Percentiles rank a stretch among this genome's conserved stretches.
phyloP scores from a whole-genome alignment of 2,888 invertebrate species.

The Timandra comae region DNA sequence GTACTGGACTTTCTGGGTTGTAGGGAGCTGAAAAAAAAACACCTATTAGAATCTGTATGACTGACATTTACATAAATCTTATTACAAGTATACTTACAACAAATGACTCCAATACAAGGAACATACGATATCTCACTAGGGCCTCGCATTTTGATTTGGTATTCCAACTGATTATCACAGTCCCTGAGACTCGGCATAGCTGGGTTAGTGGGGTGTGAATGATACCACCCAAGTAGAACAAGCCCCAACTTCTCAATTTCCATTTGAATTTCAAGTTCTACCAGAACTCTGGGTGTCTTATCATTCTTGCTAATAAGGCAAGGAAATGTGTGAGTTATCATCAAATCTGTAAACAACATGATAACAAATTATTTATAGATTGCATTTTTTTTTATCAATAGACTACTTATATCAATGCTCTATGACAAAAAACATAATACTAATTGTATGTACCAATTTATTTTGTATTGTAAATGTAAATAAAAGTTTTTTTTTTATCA shows the following conservation, averaged over 20 bases:
- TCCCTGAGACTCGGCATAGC: conserved; percentile 92
- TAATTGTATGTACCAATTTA: too few relatives aligned
- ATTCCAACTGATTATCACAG: conserved; percentile 94
- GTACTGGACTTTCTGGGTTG: conserved; percentile 85
- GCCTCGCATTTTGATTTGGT: conserved; percentile 96
- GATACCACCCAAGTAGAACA: conserved; percentile 95
- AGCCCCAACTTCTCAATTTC: conserved; percentile 89
- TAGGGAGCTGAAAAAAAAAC: conserved; percentile 83
- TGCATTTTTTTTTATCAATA: too few relatives aligned
- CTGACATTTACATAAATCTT: not conserved
- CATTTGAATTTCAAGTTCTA: conserved; percentile 89
- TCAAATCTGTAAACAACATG: conserved; percentile 80
- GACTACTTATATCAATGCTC: too few relatives aligned
- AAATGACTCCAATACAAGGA: conserved; percentile 94
- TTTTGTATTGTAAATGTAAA: too few relatives aligned
- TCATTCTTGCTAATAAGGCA: conserved; percentile 90
- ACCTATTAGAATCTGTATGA: not conserved
- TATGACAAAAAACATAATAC: too few relatives aligned
- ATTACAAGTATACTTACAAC: conserved; percentile 82
- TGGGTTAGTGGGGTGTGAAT: conserved; percentile 92
- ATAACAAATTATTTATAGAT: conserved; percentile 4
- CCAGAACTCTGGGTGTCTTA: conserved; percentile 83
- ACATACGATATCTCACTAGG: conserved; percentile 93
- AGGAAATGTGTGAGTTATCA: conserved; percentile 92
- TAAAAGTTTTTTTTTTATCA: too few relatives aligned